Conservation (phyloP, 2,113 vertebrate genomes). For the Cynopterus brachyotis region DNA sequence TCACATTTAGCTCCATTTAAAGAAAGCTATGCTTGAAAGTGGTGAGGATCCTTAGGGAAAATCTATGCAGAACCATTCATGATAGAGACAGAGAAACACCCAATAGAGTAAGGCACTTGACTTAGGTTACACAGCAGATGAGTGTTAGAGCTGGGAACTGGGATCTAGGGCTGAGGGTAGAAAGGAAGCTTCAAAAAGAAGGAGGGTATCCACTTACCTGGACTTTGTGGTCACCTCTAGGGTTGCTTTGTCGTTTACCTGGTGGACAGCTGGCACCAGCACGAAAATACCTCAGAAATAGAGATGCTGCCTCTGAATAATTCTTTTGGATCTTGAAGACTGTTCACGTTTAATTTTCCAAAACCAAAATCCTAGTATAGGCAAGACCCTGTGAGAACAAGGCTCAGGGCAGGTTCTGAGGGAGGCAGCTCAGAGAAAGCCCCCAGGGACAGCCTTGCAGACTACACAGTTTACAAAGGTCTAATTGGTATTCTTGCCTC, state of each 20-base stretch:
- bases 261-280: background rate
- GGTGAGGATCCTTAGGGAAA: background rate
- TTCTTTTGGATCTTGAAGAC: conserved; percentile 39
- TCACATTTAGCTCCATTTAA: background rate
- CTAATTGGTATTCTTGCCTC: background rate
- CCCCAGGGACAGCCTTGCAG: background rate
- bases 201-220: background rate
- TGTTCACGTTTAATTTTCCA: conserved; percentile 49
- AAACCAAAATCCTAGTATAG: conserved; percentile 43
- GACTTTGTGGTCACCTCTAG: background rate
- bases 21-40: background rate
- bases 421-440: conserved; percentile 1
- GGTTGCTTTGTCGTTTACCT: background rate
- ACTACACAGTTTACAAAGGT: background rate
- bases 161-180: background rate
- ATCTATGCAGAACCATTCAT: background rate
- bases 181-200: conserved; percentile 31
- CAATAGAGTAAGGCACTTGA: conserved; percentile 14
- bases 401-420: background rate
- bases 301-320: background rate
- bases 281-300: conserved; percentile 23
- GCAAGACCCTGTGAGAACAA: conserved; percentile 20
- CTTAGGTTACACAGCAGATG: background rate
- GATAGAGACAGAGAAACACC: background rate
- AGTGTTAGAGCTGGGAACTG: background rate